Base-by-base conservation (phyloP, 64 coral and sea anemone genomes). In the Montipora capricornis region DNA sequence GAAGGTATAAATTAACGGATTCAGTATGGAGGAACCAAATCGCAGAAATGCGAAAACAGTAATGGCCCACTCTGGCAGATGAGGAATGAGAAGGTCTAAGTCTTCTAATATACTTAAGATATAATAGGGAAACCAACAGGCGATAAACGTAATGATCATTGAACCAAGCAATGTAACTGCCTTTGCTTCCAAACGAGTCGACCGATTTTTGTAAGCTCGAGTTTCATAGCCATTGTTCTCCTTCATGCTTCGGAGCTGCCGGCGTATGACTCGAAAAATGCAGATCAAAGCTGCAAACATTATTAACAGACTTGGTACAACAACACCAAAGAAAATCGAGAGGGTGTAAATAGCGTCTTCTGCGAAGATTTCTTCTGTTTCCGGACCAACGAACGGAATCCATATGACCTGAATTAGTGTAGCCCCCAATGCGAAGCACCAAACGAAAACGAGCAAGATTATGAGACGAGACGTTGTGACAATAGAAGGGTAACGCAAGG, bases 1-100 rank as follows among this genome's bases (percentile, higher is more conserved):
- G 78, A 94, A 97, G 3, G 96, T 95, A 37, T 97, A 97, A 20
- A 97, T 84, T 4, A 97, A 9, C n/a, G 96, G 96, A 52, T 97
- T 97, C 17, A 97, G 11, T 0, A 95, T 83, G 0, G 83, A 89
- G 12, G 96, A 92, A 37, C 68, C 75, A 68, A 95, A 97, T 50
- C 96, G 58, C 60, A 97, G 20, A 46, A 97, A 97, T 44, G 95
- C 66, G 44, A 89, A 51, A 4, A 97, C 59, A 50, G 91, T 69
- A 0, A 68, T 22, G 0, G 83, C 89, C 92, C 92, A 90, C 20
- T 66, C 3, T 0, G 96, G 93, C 5, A 94, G 74, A 47, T 14
- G 53, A 26, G 68, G 47, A 14, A 9, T 47, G 19, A 88, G 74
- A 53, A 94, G 84, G 11, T 94, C 37, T 5, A 97, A 53, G 73